phyloP scores from a whole-genome alignment of 1,140 invertebrate genomes.

The Drosophila nigrodunni region DNA sequence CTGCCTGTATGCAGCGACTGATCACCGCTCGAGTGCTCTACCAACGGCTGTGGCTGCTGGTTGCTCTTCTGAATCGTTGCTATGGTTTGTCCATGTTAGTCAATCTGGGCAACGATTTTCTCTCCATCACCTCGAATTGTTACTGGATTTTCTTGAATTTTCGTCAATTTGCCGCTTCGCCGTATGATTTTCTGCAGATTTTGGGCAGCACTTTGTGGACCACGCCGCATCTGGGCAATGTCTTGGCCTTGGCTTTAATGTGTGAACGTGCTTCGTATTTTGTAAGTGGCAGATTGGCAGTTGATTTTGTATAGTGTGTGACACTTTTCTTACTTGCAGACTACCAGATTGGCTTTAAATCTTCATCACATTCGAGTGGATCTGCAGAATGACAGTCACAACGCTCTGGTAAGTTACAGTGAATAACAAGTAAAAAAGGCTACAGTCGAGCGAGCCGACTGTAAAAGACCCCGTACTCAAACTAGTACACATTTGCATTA shows the following conservation, averaged over 20 bases:
- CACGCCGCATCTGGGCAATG: constrained; percentile 70
- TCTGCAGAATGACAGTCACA: constrained; percentile 72
- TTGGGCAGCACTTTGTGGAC: constrained; percentile 69
- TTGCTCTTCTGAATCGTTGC: constrained; percentile 56
- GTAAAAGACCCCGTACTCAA: not conserved
- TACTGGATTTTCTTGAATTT: constrained; percentile 83
- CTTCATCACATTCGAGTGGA: constrained; percentile 72
- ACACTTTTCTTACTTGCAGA: constrained; percentile 41
- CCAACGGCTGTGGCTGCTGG: constrained; percentile 68
- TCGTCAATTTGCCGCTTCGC: constrained; percentile 56
- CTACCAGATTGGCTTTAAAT: constrained; percentile 65
- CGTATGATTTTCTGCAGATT: constrained; percentile 65
- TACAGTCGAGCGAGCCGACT: too few relatives aligned
- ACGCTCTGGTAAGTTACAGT: constrained; percentile 63
- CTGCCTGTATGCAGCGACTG: constrained; percentile 48
- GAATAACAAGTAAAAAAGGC: too few relatives aligned
- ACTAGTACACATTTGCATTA: not conserved
- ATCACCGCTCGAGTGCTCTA: constrained; percentile 64
- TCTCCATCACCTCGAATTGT: constrained; percentile 79
- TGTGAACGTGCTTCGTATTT: constrained; percentile 66
- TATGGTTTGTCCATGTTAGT: constrained; percentile 74
- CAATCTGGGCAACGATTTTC: constrained; percentile 77
- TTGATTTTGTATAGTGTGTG: not conserved
- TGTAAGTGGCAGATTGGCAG: constrained; percentile 55
- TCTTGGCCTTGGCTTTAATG: constrained; percentile 68